phyloP scores from a whole-genome alignment of 2,797 vertebrate species.

The Aeoliscus strigatus region DNA sequence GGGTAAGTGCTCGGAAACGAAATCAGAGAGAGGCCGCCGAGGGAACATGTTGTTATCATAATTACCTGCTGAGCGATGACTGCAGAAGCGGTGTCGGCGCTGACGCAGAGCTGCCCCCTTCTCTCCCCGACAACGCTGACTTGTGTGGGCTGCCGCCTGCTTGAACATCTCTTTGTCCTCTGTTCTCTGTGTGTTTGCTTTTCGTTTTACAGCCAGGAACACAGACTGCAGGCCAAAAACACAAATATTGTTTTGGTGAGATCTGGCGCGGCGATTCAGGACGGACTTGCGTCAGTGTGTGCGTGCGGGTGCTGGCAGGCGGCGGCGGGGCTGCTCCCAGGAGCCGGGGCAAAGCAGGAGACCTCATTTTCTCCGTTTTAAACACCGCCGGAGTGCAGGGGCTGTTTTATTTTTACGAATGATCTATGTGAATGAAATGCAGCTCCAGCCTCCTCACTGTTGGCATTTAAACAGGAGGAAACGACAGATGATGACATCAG shows the following conservation, averaged over 20 bases:
- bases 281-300: slow-evolving; percentile 52
- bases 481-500: slow-evolving; percentile 66
- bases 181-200: slow-evolving; percentile 36
- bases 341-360: slow-evolving; percentile 30
- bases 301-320: slow-evolving; percentile 39
- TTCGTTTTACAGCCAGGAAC: slow-evolving; percentile 35
- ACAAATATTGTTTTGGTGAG: slow-evolving; percentile 68
- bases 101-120: slow-evolving; percentile 52
- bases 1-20: slow-evolving; percentile 65
- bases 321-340: slow-evolving; percentile 26
- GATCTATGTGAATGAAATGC: slow-evolving; percentile 56
- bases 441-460: slow-evolving; percentile 40
- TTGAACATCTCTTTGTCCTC: slow-evolving; percentile 50
- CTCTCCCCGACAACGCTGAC: slow-evolving; percentile 36
- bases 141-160: slow-evolving; percentile 55
- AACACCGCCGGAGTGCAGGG: slow-evolving; percentile 19
- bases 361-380: slow-evolving; percentile 44
- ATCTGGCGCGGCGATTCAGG: slow-evolving; percentile 51
- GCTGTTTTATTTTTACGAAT: slow-evolving; percentile 45
- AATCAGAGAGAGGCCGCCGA: slow-evolving; percentile 61
- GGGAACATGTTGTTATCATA: slow-evolving; percentile 69
- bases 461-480: slow-evolving; percentile 66
- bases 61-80: slow-evolving; percentile 71
- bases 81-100: slow-evolving; percentile 57
- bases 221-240: slow-evolving; percentile 44